These are phyloP conservation scores for Leucosticte australis DNA, from an alignment of 2,113 vertebrate genomes.

Conservation along the genomic window DNA sequence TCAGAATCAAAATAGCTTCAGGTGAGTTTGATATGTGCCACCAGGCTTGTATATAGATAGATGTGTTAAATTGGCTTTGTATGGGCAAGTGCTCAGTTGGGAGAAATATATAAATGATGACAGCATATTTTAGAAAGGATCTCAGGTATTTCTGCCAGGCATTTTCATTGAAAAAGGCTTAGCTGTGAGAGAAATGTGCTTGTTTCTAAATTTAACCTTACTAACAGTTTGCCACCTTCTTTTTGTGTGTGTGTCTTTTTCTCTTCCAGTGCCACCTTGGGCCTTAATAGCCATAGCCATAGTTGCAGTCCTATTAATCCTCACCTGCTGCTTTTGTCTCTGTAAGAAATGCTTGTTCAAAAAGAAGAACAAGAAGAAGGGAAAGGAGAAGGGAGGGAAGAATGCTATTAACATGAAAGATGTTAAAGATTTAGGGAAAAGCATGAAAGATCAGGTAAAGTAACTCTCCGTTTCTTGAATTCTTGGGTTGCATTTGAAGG, in stretches of 20 bases:
- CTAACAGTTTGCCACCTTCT: conserved; percentile 31
- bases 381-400: conserved; percentile 98
- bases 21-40: conserved; percentile 42
- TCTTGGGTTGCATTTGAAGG: background rate
- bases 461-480: background rate
- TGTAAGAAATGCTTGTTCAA: conserved; percentile 99
- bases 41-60: background rate
- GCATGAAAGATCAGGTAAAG: conserved; percentile 92
- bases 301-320: conserved; percentile 92
- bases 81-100: background rate
- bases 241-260: conserved; percentile 47
- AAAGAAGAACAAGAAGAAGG: conserved; percentile 99
- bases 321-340: conserved; percentile 98
- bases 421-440: conserved; percentile 92
- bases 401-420: conserved; percentile 99
- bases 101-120: background rate
- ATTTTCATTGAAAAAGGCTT: background rate
- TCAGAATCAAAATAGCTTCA: conserved; percentile 48
- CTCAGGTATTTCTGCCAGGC: background rate
- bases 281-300: conserved; percentile 98
- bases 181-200: background rate
- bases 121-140: background rate
- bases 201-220: conserved; percentile 13
- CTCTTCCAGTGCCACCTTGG: conserved; percentile 95
- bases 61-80: background rate